Evolutionary conservation across 2,888 invertebrate species (phyloP).

Genomic region (Allygus modestus): DNA sequence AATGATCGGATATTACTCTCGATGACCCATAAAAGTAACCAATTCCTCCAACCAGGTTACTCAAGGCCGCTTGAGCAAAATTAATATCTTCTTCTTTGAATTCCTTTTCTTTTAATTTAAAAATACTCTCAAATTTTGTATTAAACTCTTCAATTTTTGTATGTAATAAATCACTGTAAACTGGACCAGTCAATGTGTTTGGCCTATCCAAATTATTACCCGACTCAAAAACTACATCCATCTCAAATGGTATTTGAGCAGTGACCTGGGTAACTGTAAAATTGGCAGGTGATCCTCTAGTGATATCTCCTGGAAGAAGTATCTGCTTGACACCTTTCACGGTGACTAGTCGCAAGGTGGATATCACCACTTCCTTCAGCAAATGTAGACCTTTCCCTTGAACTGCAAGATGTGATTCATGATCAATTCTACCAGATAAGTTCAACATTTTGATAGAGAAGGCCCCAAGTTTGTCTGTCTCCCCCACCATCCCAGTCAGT

Average conservation of each 20-base stretch:
- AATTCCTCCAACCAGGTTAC: slow-evolving; percentile 97
- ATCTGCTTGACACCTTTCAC: slow-evolving; percentile 78
- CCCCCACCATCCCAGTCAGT: slow-evolving; percentile 82
- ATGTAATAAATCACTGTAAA: slow-evolving; percentile 82
- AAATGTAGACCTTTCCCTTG: slow-evolving; percentile 83
- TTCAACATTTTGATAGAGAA: slow-evolving; percentile 81
- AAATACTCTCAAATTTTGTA: slow-evolving; percentile 88
- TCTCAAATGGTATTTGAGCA: slow-evolving; percentile 84
- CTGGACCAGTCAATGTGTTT: slow-evolving; percentile 79
- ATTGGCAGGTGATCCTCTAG: slow-evolving; percentile 79
- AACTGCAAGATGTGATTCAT: slow-evolving; percentile 83
- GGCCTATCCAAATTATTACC: slow-evolving; percentile 80
- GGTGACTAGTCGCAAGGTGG: slow-evolving; percentile 81
- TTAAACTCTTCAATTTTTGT: slow-evolving; percentile 82
- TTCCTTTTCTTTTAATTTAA: slow-evolving; percentile 85
- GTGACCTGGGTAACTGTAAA: slow-evolving; percentile 85
- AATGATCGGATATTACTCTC: slow-evolving; percentile 88
- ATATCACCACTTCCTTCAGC: slow-evolving; percentile 86
- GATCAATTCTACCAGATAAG: slow-evolving; percentile 73
- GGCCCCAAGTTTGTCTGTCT: slow-evolving; percentile 86
- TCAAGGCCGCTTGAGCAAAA: slow-evolving; percentile 91
- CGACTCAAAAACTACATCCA: slow-evolving; percentile 92
- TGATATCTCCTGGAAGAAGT: slow-evolving; percentile 80
- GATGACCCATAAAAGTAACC: slow-evolving; percentile 98
- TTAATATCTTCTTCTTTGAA: slow-evolving; percentile 78